A percentile compares a stretch with the other conserved stretches of the same genome.
These are phyloP conservation scores for Altica lythri DNA, from an alignment of 2,888 invertebrate species.

Conservation along the genomic window DNA sequence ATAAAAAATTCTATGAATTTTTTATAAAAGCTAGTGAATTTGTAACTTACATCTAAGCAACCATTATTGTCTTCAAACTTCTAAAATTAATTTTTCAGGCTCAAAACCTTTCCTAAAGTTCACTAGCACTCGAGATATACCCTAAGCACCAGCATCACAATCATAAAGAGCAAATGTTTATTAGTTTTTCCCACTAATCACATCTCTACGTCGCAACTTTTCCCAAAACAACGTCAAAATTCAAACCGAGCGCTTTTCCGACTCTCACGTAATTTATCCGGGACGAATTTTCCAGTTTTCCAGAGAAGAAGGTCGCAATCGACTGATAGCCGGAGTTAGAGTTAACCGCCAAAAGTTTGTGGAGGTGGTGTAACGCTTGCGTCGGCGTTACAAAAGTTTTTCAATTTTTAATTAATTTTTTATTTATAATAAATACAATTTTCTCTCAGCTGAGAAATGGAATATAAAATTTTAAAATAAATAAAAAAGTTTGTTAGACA, in stretches of 20 bases:
- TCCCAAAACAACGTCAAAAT: neutral
- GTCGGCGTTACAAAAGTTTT: slow-evolving; percentile 22
- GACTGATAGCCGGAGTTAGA: slow-evolving; percentile 28
- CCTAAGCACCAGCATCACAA: neutral
- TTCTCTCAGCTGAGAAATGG: no score
- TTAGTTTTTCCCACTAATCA: slow-evolving; percentile 5
- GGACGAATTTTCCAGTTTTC: slow-evolving; percentile 23
- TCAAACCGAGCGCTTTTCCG: slow-evolving; percentile 18
- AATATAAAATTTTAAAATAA: no score
- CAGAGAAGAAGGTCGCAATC: slow-evolving; percentile 28
- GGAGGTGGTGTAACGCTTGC: slow-evolving; percentile 30
- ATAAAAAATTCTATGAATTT: no score
- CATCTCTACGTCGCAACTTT: slow-evolving; percentile 9
- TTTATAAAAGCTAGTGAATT: no score
- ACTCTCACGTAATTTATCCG: slow-evolving; percentile 9
- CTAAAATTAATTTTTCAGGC: no score
- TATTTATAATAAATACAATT: no score
- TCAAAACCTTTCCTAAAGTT: slow-evolving; percentile 3
- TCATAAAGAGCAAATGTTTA: slow-evolving; percentile 2
- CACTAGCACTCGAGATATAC: slow-evolving; percentile 4
- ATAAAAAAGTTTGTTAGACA: no score
- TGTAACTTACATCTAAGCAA: slow-evolving; percentile 13
- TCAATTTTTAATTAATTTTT: neutral
- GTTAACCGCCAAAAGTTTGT: slow-evolving; percentile 35
- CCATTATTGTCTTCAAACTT: neutral